Conservation (phyloP, 2,888 invertebrate genomes). For the Diadegma fenestrale region DNA sequence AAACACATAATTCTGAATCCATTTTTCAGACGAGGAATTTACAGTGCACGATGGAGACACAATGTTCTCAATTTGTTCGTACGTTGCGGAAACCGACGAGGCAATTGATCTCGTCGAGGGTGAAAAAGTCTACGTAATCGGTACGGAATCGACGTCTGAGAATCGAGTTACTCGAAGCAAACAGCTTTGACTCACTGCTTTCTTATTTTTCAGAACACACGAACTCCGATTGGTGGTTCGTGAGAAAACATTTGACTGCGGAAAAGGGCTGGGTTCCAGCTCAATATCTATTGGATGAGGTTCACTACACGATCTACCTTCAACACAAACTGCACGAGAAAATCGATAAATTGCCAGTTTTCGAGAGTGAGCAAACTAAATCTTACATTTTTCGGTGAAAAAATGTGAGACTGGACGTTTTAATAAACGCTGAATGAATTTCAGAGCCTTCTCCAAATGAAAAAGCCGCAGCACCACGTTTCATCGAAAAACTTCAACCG, state of each 20-base stretch:
- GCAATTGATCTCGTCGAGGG: constrained; percentile 96
- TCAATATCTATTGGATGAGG: constrained; percentile 93
- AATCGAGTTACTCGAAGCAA: background rate
- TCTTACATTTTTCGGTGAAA: background rate
- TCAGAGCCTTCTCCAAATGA: constrained; percentile 92
- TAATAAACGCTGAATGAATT: constrained; percentile 73
- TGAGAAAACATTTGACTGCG: constrained; percentile 94
- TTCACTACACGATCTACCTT: constrained; percentile 92
- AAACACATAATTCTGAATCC: background rate
- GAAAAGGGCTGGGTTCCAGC: constrained; percentile 98
- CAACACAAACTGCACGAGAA: constrained; percentile 96
- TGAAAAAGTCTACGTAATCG: constrained; percentile 93
- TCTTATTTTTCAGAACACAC: constrained; percentile 88
- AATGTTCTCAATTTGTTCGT: constrained; percentile 93
- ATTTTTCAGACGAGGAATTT: constrained; percentile 81
- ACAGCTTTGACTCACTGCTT: background rate
- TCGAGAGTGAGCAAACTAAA: constrained; percentile 89
- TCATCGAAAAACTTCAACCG: constrained; percentile 93
- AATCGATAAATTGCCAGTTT: constrained; percentile 95
- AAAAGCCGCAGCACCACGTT: constrained; percentile 93
- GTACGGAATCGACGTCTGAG: constrained; percentile 82
- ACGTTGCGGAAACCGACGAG: constrained; percentile 94
- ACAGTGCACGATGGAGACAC: constrained; percentile 90
- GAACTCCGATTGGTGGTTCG: constrained; percentile 97
- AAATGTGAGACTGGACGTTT: background rate